Conservation (phyloP, 2,797 vertebrate species). For the Tapirus indicus region DNA sequence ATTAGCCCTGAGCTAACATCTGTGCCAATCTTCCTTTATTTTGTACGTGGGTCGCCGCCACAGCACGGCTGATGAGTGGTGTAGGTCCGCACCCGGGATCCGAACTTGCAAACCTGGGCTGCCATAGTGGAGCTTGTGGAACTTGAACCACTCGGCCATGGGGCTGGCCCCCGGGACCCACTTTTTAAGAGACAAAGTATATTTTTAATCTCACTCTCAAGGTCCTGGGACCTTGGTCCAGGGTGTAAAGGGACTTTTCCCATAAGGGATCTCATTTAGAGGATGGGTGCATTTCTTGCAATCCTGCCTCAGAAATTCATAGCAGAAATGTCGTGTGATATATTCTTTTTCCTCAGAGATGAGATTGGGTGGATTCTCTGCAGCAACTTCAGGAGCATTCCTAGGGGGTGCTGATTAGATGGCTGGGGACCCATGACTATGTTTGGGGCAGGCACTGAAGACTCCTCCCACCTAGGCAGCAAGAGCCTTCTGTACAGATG, state of each 20-base stretch:
- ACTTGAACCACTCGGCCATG: too few species aligned
- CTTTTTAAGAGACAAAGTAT: neutral
- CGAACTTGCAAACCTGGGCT: too few species aligned
- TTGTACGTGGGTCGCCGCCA: too few species aligned
- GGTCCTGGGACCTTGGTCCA: neutral
- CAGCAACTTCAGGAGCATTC: neutral
- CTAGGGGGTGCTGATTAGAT: neutral
- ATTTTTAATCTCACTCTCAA: neutral
- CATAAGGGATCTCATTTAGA: neutral
- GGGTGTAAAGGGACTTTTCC: neutral
- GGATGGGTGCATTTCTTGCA: neutral
- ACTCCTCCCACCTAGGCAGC: neutral
- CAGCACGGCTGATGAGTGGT: too few species aligned
- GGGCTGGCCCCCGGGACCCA: neutral
- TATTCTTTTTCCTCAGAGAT: neutral
- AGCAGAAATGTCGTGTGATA: neutral
- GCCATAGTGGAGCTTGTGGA: too few species aligned
- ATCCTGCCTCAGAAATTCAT: neutral
- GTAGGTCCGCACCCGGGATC: too few species aligned
- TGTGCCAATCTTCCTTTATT: too few species aligned
- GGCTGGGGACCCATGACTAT: neutral
- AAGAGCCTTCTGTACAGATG: too few species aligned
- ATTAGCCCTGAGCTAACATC: too few species aligned
- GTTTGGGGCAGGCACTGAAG: neutral
- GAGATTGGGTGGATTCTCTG: neutral